A percentile compares a stretch with the other conserved stretches of the same genome.
phyloP scores from a whole-genome alignment of 2,113 vertebrate species.

The Dascyllus trimaculatus region DNA sequence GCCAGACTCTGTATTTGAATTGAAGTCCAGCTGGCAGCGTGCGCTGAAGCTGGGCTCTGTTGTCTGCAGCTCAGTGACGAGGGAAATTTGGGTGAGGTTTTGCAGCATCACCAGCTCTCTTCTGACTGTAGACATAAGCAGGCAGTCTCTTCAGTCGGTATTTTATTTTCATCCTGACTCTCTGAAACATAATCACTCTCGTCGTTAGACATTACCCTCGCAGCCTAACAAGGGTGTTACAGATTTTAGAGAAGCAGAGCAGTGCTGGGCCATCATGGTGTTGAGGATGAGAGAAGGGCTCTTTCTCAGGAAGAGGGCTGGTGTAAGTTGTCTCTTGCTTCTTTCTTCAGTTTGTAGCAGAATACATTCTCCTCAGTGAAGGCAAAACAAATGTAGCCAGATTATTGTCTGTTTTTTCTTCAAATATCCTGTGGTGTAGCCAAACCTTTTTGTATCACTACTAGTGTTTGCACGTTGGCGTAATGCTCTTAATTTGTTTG shows the following conservation, averaged over 20 bases:
- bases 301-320: conserved; percentile 29
- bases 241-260: conserved; percentile 18
- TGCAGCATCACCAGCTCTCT: conserved; percentile 43
- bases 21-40: conserved; percentile 44
- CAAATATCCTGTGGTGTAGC: neutral
- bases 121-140: conserved; percentile 17
- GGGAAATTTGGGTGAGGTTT: conserved; percentile 45
- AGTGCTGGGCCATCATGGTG: conserved; percentile 46
- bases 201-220: neutral
- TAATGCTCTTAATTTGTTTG: neutral
- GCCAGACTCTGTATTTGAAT: conserved; percentile 31
- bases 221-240: neutral
- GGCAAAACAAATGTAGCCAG: too few species aligned
- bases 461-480: neutral
- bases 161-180: neutral
- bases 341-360: neutral
- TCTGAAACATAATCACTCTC: conserved; percentile 1
- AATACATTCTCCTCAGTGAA: too few species aligned
- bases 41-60: conserved; percentile 12
- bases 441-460: neutral
- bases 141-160: conserved; percentile 21
- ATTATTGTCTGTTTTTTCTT: neutral
- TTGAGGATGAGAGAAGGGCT: conserved; percentile 38
- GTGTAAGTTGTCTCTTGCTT: conserved; percentile 22
- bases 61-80: conserved; percentile 41